Evolutionary conservation across 2,888 invertebrate species (phyloP).

Genomic region (Lingula anatina): DNA sequence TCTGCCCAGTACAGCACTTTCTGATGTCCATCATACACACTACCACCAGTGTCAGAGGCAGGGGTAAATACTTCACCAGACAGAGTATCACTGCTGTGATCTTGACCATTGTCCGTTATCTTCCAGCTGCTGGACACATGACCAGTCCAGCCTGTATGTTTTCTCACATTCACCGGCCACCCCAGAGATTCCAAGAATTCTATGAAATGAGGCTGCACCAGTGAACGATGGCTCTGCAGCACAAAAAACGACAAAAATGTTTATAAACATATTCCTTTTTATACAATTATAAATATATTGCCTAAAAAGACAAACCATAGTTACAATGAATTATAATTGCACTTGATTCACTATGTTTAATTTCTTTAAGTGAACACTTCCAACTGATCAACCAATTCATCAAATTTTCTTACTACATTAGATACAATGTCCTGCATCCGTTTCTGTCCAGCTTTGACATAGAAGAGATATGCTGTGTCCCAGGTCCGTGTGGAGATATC

Average conservation of each 20-base stretch:
- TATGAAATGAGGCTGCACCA: slow-evolving; percentile 57
- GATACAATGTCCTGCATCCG: slow-evolving; percentile 72
- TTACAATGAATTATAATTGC: not conserved
- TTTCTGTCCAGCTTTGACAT: slow-evolving; percentile 81
- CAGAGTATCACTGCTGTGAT: not conserved
- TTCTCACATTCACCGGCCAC: slow-evolving; percentile 76
- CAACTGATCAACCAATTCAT: no score
- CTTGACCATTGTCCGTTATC: slow-evolving; percentile 29
- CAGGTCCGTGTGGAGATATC: slow-evolving; percentile 79
- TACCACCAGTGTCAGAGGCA: slow-evolving; percentile 61
- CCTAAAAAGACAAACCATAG: not conserved
- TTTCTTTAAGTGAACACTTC: not conserved
- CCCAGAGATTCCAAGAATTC: slow-evolving; percentile 71
- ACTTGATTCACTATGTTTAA: not conserved
- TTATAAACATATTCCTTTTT: not conserved
- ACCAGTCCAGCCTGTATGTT: slow-evolving; percentile 93
- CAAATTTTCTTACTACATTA: slow-evolving; percentile 68
- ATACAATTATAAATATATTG: not conserved
- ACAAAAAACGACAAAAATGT: not conserved
- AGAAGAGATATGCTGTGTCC: slow-evolving; percentile 91
- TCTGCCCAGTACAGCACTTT: slow-evolving; percentile 94
- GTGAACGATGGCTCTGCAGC: slow-evolving; percentile 50
- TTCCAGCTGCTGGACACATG: slow-evolving; percentile 83
- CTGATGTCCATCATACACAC: slow-evolving; percentile 75
- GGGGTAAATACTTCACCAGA: slow-evolving; percentile 3